A percentile compares a stretch with the other conserved stretches of the same genome.
These are phyloP conservation scores for Parapsyche elsis DNA, from an alignment of 1,140 invertebrate genomes.

Conservation along the genomic window DNA sequence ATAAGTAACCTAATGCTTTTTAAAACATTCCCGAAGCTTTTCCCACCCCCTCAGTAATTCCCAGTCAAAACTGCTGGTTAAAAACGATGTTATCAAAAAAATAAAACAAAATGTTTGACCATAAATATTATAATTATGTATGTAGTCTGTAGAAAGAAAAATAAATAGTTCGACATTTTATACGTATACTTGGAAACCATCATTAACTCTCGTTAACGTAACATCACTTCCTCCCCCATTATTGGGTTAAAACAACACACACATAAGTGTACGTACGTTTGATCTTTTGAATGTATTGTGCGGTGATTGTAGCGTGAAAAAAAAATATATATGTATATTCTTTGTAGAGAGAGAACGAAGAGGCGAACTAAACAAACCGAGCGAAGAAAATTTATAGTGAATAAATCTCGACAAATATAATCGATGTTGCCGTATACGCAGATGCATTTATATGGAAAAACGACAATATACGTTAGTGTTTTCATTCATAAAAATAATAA, in stretches of 20 bases:
- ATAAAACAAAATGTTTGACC: background rate
- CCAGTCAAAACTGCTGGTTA: constrained; percentile 1
- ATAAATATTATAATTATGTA: too few relatives aligned
- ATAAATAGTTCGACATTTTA: background rate
- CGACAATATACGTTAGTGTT: background rate
- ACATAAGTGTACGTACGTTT: background rate
- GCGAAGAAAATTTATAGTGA: constrained; percentile 36
- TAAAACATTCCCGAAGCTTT: constrained; percentile 26
- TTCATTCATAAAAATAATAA: background rate
- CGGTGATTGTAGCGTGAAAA: constrained; percentile 36
- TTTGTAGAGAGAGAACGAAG: background rate
- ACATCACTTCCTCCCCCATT: background rate
- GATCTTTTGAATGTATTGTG: constrained; percentile 4
- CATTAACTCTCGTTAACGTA: background rate
- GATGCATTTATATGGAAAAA: background rate
- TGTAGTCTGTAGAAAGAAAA: too few relatives aligned
- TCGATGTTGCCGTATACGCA: constrained; percentile 20
- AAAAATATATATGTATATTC: constrained; percentile 16
- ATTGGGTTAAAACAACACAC: background rate
- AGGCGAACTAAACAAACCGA: background rate
- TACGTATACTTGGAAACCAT: background rate
- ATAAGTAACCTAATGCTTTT: constrained; percentile 32
- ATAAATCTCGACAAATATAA: constrained; percentile 36
- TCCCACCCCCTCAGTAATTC: background rate
- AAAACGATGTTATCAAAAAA: constrained; percentile 14